Evolutionary conservation across 2,113 vertebrate genomes (phyloP).

Genomic region (Entomyzon cyanotis): DNA sequence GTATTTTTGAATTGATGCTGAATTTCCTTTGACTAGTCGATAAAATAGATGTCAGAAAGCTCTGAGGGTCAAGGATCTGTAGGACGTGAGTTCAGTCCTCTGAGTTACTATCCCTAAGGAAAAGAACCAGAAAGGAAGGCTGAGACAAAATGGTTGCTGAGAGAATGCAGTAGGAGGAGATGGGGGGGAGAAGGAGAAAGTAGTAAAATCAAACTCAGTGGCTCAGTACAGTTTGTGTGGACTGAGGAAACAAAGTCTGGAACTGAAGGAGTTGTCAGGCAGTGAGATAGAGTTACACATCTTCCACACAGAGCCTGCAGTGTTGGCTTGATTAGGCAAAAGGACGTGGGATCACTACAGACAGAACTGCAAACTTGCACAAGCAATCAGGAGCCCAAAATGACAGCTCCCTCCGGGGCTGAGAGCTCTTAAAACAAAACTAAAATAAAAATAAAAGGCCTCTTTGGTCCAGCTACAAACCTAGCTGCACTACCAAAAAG

Average conservation of each 20-base stretch:
- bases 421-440: conserved; percentile 7
- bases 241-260: conserved; percentile 38
- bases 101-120: not conserved
- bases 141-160: conserved; percentile 11
- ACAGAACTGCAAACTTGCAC: not conserved
- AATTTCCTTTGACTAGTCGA: not conserved
- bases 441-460: not conserved
- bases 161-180: not conserved
- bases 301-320: conserved; percentile 12
- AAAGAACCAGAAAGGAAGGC: not conserved
- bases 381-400: conserved; percentile 49
- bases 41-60: not conserved
- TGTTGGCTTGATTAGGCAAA: conserved; percentile 33
- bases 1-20: not conserved
- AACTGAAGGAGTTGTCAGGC: conserved; percentile 32
- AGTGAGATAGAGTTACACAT: conserved; percentile 34
- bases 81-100: not conserved
- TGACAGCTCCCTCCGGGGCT: conserved; percentile 40
- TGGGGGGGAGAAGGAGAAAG: accelerated
- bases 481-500: not conserved
- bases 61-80: not conserved
- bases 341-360: conserved; percentile 15
- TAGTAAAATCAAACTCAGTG: conserved; percentile 11
- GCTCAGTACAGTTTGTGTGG: conserved; percentile 12
- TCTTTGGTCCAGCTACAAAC: not conserved